Evolutionary conservation across 2,797 vertebrate genomes (phyloP).

Genomic region (Schizopygopsis pylzovi): DNA sequence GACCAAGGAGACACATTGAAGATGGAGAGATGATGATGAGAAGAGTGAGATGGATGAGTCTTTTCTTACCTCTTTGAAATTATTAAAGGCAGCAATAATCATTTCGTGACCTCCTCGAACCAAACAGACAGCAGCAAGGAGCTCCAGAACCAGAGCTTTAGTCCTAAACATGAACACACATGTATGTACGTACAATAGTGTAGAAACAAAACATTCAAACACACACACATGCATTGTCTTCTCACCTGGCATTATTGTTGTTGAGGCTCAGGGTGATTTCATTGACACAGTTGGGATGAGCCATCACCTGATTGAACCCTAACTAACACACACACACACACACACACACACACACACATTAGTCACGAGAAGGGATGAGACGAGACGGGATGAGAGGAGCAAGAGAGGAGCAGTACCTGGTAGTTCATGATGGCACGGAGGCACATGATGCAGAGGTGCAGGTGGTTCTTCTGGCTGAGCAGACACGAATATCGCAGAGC

Average conservation of each 20-base stretch:
- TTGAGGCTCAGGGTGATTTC: conserved; percentile 95
- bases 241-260: conserved; percentile 87
- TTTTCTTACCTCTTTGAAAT: conserved; percentile 88
- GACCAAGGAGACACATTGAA: not conserved
- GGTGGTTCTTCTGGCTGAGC: conserved; percentile 87
- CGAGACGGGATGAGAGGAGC: not conserved
- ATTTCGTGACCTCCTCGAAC: conserved; percentile 92
- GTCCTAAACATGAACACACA: conserved; percentile 73
- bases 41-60: not conserved
- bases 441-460: conserved; percentile 96
- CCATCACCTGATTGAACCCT: conserved; percentile 95
- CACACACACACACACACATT: not conserved
- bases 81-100: conserved; percentile 89
- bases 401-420: conserved; percentile 79
- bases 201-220: not conserved
- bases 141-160: conserved; percentile 90
- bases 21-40: not conserved
- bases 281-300: conserved; percentile 90
- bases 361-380: conserved; percentile 28
- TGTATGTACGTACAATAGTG: not conserved
- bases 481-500: conserved; percentile 81
- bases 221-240: conserved; percentile 4
- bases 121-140: conserved; percentile 88
- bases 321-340: conserved; percentile 73
- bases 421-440: conserved; percentile 98